These are phyloP conservation scores for Takifugu ocellatus DNA, from an alignment of 2,797 vertebrate genomes.

Conservation along the genomic window DNA sequence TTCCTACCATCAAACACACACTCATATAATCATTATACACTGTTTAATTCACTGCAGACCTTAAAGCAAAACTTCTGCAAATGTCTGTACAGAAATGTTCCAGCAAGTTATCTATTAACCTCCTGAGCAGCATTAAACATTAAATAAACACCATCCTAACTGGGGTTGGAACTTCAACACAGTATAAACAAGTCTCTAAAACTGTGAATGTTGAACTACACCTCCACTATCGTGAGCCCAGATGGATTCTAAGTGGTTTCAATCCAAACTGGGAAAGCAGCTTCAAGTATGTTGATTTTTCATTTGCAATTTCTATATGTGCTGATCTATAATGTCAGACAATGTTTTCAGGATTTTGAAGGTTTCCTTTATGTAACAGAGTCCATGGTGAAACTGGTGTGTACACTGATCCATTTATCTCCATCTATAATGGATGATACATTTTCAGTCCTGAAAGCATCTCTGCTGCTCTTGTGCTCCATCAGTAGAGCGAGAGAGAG, in stretches of 20 bases:
- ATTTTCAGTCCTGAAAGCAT: conserved; percentile 26
- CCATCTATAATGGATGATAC: conserved; percentile 49
- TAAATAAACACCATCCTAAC: too few species aligned
- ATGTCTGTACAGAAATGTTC: background rate
- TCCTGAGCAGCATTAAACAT: too few species aligned
- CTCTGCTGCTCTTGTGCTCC: conserved; percentile 24
- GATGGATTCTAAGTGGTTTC: too few species aligned
- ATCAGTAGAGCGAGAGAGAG: conserved; percentile 14
- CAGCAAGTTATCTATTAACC: too few species aligned
- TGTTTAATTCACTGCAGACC: background rate
- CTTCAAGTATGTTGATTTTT: too few species aligned
- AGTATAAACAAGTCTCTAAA: too few species aligned
- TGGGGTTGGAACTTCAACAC: too few species aligned
- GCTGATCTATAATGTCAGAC: background rate
- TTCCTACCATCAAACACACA: background rate
- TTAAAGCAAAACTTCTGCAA: background rate
- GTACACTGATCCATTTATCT: conserved; percentile 19
- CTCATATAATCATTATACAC: background rate
- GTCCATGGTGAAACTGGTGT: background rate
- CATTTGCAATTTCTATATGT: too few species aligned
- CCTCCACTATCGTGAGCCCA: too few species aligned
- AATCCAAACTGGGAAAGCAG: too few species aligned
- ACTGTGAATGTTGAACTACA: too few species aligned
- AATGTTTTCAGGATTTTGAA: background rate
- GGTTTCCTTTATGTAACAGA: background rate